Base-by-base conservation (phyloP, 2,797 vertebrate species). In the Glossophaga mutica region DNA sequence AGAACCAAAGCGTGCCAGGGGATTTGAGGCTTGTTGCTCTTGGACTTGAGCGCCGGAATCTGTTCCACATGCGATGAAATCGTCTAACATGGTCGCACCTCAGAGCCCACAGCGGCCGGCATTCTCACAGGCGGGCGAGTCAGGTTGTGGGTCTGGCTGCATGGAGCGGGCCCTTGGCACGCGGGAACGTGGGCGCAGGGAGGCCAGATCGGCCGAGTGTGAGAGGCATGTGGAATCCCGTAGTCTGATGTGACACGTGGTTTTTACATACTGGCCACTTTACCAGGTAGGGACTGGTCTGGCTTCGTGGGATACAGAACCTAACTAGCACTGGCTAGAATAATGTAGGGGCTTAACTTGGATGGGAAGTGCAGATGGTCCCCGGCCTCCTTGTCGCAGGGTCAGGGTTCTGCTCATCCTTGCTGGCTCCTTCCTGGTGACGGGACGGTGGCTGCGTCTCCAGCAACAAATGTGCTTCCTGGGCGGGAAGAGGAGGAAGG, bases 71-170 rank as follows among this genome's bases (percentile, higher is more conserved):
- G 3, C 5, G 12, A 3, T 34, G 46, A 50, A 24, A 4, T 6
- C 0, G 9, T 46, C 46, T 12, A 26, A 39, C 5, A 0, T 1
- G 1, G 9, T 8, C 34, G 21, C 34, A 6, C 8, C 6, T 1
- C 5, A 0, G 34, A 10, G 34, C 77, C 16, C 24, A 2, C 1
- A 10, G 70, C 62, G 50, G 29, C 29, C 2, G 21, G n/a, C 2
- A 7, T 22, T 21, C 39, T 18, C 0, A 2, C 9, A 3, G 3
- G 26, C 0, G 4, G 48, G 55, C 0, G 2, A 6, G 19, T 3
- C 37, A 2, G 44, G 26, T 22, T 9, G 18, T 5, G 0, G 26
- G 16, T 5, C 48, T 15, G 29, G 12, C 22, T 5, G 18, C 0
- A 0, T 0, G 15, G 19, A 37, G 65, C 11, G 3, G 18, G 42